Evolutionary conservation across 2,797 vertebrate species (phyloP).

Genomic region (Podarcis siculus): DNA sequence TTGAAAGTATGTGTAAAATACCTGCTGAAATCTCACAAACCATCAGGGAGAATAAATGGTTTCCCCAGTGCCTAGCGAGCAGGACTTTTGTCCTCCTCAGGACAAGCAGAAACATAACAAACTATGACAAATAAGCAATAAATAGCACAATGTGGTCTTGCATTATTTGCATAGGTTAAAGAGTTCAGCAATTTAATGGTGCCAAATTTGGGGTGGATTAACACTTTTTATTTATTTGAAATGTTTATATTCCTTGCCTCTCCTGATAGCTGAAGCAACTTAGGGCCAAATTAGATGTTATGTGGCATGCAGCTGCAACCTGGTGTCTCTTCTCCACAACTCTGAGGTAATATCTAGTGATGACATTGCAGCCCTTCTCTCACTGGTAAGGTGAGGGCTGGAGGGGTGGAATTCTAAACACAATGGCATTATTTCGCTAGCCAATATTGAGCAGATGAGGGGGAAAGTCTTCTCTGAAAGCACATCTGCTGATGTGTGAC

Average conservation of each 20-base stretch:
- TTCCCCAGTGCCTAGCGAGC: not conserved
- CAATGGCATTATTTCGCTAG: not conserved
- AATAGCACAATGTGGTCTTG: not conserved
- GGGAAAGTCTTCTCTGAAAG: not conserved
- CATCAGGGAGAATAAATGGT: not conserved
- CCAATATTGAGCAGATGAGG: not conserved
- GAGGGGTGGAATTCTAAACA: not conserved
- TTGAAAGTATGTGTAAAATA: not conserved
- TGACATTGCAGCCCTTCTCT: too few relatives aligned
- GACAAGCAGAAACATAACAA: not conserved
- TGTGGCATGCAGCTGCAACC: not conserved
- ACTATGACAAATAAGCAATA: not conserved
- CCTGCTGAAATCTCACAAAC: not conserved
- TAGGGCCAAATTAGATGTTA: not conserved
- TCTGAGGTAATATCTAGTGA: not conserved
- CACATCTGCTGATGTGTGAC: not conserved
- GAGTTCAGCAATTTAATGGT: not conserved
- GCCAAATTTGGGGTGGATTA: not conserved
- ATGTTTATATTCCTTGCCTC: not conserved
- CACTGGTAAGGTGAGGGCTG: not conserved
- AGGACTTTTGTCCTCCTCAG: not conserved
- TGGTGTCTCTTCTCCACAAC: not conserved
- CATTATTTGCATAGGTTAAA: not conserved
- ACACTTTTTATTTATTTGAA: not conserved
- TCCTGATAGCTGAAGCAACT: not conserved